Evolutionary conservation across 2,888 invertebrate species (phyloP).

Genomic region (Glyphotaelius pellucidus): DNA sequence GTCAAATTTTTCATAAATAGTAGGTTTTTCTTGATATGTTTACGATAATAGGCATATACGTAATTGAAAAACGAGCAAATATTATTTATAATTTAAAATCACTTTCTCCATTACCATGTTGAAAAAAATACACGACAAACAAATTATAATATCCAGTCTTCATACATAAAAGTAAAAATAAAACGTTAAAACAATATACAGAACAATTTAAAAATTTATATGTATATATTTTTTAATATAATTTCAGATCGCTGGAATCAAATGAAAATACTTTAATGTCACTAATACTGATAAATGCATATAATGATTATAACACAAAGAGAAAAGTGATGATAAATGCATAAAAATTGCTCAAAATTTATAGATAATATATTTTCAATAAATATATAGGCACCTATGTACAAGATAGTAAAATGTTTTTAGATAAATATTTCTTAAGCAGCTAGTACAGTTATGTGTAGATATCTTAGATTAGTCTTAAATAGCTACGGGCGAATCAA

Average conservation of each 20-base stretch:
- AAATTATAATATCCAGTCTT: not conserved
- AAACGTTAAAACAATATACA: not conserved
- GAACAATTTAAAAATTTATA: not conserved
- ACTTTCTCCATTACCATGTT: not conserved
- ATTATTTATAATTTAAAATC: not conserved
- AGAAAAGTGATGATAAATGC: not conserved
- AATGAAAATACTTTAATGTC: not conserved
- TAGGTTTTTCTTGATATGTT: conserved; percentile 32
- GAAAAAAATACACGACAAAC: too few species aligned
- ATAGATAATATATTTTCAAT: not conserved
- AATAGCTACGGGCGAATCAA: conserved; percentile 79
- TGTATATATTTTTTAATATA: not conserved
- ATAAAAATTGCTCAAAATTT: not conserved
- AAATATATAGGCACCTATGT: conserved; percentile 46
- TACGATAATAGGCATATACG: conserved; percentile 38
- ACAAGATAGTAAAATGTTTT: conserved; percentile 16
- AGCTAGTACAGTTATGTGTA: not conserved
- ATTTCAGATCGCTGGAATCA: not conserved
- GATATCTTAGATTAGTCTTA: not conserved
- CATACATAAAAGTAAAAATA: not conserved
- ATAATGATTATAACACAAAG: not conserved
- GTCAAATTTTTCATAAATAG: conserved; percentile 11
- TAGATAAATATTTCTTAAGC: not conserved
- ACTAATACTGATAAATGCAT: not conserved
- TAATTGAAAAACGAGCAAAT: conserved; percentile 24